These are phyloP conservation scores for Dryoscopus gambensis DNA, from an alignment of 2,113 vertebrate genomes.

Conservation along the genomic window DNA sequence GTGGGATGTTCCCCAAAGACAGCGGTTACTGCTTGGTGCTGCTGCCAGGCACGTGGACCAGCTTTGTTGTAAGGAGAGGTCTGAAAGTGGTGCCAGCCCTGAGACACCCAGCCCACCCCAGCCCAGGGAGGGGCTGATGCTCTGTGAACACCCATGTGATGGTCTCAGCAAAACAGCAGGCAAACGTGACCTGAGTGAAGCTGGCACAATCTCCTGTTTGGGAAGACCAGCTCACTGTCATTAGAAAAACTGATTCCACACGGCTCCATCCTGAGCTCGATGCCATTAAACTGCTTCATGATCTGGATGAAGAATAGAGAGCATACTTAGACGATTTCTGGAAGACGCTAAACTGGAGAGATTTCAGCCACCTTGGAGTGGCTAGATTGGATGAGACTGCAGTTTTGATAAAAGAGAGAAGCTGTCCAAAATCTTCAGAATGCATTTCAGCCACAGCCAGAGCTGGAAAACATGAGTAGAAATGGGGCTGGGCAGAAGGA, in stretches of 20 bases:
- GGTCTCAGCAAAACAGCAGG: not conserved
- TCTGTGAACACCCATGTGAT: not conserved
- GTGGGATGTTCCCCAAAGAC: not conserved
- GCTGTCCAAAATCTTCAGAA: slow-evolving; percentile 6
- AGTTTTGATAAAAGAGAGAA: slow-evolving; percentile 5
- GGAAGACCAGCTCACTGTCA: not conserved
- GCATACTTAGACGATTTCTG: not conserved
- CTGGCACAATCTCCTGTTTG: not conserved
- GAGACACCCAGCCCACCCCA: accelerated
- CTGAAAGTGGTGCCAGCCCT: not conserved
- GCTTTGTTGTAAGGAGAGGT: not conserved
- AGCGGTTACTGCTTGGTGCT: not conserved
- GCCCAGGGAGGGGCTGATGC: not conserved
- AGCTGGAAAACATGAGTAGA: not conserved
- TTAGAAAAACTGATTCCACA: not conserved
- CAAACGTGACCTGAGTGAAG: not conserved
- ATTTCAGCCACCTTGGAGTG: not conserved
- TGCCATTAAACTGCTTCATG: not conserved
- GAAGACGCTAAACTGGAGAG: slow-evolving; percentile 1
- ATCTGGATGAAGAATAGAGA: slow-evolving; percentile 33
- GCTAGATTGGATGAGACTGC: not conserved
- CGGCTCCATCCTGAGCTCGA: accelerated
- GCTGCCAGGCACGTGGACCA: not conserved
- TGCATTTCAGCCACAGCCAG: not conserved
- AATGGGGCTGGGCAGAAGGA: not conserved